A percentile compares a stretch with the other conserved stretches of the same genome.
Conservation (phyloP, 2,888 invertebrate species). For the Alviniconcha strummeri region DNA sequence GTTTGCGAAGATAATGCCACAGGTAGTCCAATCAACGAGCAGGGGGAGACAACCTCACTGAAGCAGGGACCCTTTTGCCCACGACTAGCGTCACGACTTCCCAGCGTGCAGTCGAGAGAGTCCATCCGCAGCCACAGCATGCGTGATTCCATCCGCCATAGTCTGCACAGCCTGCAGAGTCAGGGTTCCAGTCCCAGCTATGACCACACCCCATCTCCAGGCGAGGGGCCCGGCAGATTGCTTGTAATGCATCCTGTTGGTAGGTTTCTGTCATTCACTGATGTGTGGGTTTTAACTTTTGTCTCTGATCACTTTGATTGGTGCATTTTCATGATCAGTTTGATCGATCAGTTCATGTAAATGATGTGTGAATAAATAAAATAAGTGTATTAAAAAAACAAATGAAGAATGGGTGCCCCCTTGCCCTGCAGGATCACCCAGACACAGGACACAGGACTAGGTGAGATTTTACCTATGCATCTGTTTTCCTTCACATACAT, state of each 20-base stretch:
- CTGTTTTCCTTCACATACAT: too few relatives aligned
- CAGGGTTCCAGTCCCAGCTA: slow-evolving; percentile 11
- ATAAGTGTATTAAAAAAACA: too few relatives aligned
- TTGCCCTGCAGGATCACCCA: too few relatives aligned
- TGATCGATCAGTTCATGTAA: too few relatives aligned
- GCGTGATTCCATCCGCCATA: slow-evolving; percentile 2
- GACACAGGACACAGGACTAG: too few relatives aligned
- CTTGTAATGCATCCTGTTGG: slow-evolving; percentile 21
- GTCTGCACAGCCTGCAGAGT: slow-evolving; percentile 11
- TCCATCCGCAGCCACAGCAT: slow-evolving; percentile 11
- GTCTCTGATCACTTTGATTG: too few relatives aligned
- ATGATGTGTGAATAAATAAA: too few relatives aligned
- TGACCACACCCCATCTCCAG: slow-evolving; percentile 17
- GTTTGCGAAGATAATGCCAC: slow-evolving; percentile 26
- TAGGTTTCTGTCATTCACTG: not conserved
- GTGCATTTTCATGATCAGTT: too few relatives aligned
- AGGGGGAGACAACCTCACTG: not conserved
- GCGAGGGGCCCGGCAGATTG: slow-evolving; percentile 2
- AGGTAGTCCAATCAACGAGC: not conserved
- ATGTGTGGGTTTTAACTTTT: too few relatives aligned
- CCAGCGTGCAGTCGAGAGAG: slow-evolving; percentile 7
- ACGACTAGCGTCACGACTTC: not conserved
- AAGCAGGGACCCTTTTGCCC: slow-evolving; percentile 4
- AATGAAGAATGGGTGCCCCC: too few relatives aligned
- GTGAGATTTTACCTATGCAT: too few relatives aligned